A percentile compares a stretch with the other conserved stretches of the same genome.
Evolutionary conservation across 2,797 vertebrate species (phyloP).

Genomic region (Rachycentron canadum): DNA sequence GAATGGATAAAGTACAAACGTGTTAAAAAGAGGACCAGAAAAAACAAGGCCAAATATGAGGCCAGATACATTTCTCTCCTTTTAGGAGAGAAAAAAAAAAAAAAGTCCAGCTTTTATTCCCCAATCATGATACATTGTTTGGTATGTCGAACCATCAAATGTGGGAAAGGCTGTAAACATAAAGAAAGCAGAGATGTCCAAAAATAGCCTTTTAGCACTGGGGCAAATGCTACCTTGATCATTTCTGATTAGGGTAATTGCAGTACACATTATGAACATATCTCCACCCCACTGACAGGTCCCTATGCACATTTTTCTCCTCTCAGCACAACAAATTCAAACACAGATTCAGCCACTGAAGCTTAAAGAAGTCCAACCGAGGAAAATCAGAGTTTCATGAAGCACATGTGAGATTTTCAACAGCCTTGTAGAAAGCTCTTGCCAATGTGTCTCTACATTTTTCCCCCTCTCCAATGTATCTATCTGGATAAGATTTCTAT

Average conservation of each 20-base stretch:
- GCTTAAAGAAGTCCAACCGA: constrained; percentile 34
- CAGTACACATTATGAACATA: constrained; percentile 49
- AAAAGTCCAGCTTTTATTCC: constrained; percentile 15
- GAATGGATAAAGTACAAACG: constrained; percentile 52
- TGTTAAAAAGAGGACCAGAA: constrained; percentile 43
- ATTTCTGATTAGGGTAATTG: constrained; percentile 63
- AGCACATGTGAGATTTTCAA: constrained; percentile 46
- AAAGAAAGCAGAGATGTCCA: neutral
- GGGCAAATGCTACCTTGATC: constrained; percentile 56
- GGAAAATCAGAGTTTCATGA: constrained; percentile 42
- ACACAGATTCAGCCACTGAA: constrained; percentile 8
- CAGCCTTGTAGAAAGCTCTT: constrained; percentile 25
- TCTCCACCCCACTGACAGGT: constrained; percentile 52
- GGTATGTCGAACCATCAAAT: constrained; percentile 29
- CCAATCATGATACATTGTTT: constrained; percentile 20
- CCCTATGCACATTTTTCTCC: constrained; percentile 18
- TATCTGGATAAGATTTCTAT: constrained; percentile 38
- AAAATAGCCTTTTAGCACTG: constrained; percentile 34
- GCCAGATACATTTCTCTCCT: constrained; percentile 37
- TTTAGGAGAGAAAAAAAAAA: neutral
- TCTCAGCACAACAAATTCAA: constrained; percentile 46
- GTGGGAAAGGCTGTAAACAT: neutral
- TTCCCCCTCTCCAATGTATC: neutral
- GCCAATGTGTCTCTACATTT: constrained; percentile 1
- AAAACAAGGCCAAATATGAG: neutral